Evolutionary conservation across 2,113 vertebrate species (phyloP).

Genomic region (Oreotragus oreotragus): DNA sequence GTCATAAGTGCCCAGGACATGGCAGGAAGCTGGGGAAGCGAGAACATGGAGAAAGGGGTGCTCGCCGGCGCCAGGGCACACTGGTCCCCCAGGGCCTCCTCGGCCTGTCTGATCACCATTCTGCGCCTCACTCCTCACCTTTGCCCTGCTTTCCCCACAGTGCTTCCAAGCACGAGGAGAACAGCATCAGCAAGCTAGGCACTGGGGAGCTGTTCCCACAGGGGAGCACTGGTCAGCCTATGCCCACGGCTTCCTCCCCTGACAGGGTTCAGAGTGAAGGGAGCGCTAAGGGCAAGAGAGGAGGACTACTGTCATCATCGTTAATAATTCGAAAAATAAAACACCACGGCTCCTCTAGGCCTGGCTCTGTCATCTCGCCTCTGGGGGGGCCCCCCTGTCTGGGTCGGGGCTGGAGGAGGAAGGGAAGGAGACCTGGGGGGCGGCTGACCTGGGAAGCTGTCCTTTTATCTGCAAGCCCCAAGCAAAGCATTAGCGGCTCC

Average conservation of each 20-base stretch:
- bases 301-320: not conserved
- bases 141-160: not conserved
- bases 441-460: not conserved
- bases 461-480: conserved; percentile 1
- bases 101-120: not conserved
- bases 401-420: not conserved
- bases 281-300: not conserved
- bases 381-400: not conserved
- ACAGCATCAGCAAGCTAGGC: not conserved
- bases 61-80: not conserved
- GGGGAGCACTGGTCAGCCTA: not conserved
- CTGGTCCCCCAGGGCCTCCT: not conserved
- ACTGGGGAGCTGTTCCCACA: not conserved
- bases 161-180: not conserved
- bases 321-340: not conserved
- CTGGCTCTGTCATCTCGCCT: not conserved
- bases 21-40: not conserved
- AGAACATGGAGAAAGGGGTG: not conserved
- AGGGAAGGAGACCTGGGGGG: not conserved
- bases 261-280: not conserved
- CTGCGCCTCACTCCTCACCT: not conserved
- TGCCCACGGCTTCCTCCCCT: not conserved
- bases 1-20: not conserved
- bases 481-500: conserved; percentile 9
- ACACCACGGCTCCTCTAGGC: not conserved